phyloP scores from a whole-genome alignment of 2,888 invertebrate genomes.

The Syritta pipiens region DNA sequence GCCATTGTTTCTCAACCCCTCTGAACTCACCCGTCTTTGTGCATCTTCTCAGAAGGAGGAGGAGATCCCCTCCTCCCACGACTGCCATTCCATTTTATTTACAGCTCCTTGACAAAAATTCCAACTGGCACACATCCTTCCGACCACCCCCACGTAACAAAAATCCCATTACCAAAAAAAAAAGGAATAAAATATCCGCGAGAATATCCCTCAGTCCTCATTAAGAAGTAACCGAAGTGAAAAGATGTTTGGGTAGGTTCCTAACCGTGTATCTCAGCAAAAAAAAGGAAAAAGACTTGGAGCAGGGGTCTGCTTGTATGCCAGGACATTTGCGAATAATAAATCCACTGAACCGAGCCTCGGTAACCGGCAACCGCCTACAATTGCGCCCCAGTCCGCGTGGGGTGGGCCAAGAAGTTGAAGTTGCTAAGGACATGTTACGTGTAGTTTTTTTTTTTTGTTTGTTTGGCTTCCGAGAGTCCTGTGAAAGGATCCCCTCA shows the following conservation, averaged over 20 bases:
- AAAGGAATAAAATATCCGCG: slow-evolving; percentile 62
- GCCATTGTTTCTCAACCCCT: slow-evolving; percentile 48
- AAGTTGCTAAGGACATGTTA: slow-evolving; percentile 42
- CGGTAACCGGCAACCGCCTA: not conserved
- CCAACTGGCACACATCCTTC: slow-evolving; percentile 46
- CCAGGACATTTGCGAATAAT: slow-evolving; percentile 66
- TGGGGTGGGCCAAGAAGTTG: slow-evolving; percentile 11
- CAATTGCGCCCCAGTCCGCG: not conserved
- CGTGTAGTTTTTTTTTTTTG: slow-evolving; percentile 12
- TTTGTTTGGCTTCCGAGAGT: slow-evolving; percentile 43
- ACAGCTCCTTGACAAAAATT: slow-evolving; percentile 67
- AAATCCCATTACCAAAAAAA: too few species aligned
- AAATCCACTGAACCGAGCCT: slow-evolving; percentile 59
- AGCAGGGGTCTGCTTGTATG: slow-evolving; percentile 37
- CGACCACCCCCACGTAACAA: not conserved
- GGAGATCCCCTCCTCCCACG: slow-evolving; percentile 2
- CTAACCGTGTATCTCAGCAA: slow-evolving; percentile 3
- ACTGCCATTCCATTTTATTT: slow-evolving; percentile 60
- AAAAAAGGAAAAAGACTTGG: not conserved
- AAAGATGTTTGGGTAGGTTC: slow-evolving; percentile 67
- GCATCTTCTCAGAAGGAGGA: slow-evolving; percentile 21
- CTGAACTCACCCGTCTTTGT: not conserved
- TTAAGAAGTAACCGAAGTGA: slow-evolving; percentile 69
- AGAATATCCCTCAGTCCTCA: slow-evolving; percentile 69
- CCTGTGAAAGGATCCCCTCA: slow-evolving; percentile 42